Evolutionary conservation across 2,888 invertebrate species (phyloP), one percentile per base, ranked within the genome.

Genomic region (Machimus rusticus): DNA sequence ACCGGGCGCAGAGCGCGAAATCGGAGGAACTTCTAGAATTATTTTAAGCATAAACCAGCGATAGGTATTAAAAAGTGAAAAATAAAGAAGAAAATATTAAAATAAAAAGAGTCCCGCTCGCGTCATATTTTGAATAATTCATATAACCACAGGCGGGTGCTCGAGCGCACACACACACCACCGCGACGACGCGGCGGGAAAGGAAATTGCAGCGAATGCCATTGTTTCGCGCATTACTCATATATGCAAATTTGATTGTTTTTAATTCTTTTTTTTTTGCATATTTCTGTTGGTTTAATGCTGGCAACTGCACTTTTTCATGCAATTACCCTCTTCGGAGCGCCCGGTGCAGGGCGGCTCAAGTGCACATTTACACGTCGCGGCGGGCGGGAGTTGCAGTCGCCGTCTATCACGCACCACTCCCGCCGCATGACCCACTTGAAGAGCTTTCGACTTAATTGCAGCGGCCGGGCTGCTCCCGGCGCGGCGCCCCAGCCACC

Each of bases 381-480:
- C 43, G 74, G 3, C 37, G 39, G 39, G 43, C n/a, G 46, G 19
- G n/a, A 39, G 9, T 5, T n/a, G n/a, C 78, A 74, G 43, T 81
- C 84, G 43, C 55, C 84, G 66, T 84, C 57, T 66, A 84, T 34
- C 66, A 37, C 39, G 37, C 84, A 84, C 28, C 28, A 76, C 28
- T 85, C 85, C 43, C 74, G 74, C 74, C 74, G 31, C 39, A 84
- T 74, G 74, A 86, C 77, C 86, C 74, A 77, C 76, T 86, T 86
- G 86, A 85, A 85, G 86, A 77, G 86, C 77, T 86, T 86, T 86
- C 77, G 86, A 86, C 77, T 86, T 86, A 86, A 86, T 86, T 86
- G 86, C 86, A 86, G 34, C 34, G 23, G 16, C 55, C 16, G 39
- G 14, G 28, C 66, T 19, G n/a, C 5, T 6, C 19, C 28, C 66